These are phyloP conservation scores for Hippocampus barbouri DNA, from an alignment of 2,113 vertebrate species.

Conservation along the genomic window DNA sequence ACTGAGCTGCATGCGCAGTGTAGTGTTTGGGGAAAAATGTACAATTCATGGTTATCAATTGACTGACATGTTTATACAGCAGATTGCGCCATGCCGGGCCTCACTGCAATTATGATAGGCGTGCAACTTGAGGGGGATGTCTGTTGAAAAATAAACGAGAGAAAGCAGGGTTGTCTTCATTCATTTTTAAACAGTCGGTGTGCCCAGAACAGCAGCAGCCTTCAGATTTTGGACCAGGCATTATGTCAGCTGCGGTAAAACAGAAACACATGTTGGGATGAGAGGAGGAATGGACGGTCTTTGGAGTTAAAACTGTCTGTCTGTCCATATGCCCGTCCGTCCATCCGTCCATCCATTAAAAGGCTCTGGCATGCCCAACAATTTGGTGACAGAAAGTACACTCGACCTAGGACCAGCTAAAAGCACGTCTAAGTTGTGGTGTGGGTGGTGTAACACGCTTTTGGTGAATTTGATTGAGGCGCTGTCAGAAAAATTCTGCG, in stretches of 20 bases:
- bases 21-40: not conserved
- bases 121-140: not conserved
- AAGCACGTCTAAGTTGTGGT: too few species aligned
- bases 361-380: too few species aligned
- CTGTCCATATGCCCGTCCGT: not conserved
- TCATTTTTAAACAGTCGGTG: conserved; percentile 17
- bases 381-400: too few species aligned
- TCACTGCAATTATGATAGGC: conserved; percentile 3
- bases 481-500: too few species aligned
- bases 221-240: conserved; percentile 3
- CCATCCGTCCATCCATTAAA: not conserved
- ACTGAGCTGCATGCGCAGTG: not conserved
- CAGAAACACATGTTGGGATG: not conserved
- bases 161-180: not conserved
- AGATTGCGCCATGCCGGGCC: not conserved
- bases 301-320: not conserved
- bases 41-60: not conserved
- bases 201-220: conserved; percentile 3
- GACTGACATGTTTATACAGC: not conserved
- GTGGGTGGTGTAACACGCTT: too few species aligned
- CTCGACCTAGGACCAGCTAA: too few species aligned
- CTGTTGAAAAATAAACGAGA: conserved; percentile 4
- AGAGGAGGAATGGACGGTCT: not conserved
- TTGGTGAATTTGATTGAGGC: too few species aligned
- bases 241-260: not conserved